These are phyloP conservation scores for Capricornis sumatraensis DNA, from an alignment of 2,113 vertebrate genomes.

Conservation along the genomic window DNA sequence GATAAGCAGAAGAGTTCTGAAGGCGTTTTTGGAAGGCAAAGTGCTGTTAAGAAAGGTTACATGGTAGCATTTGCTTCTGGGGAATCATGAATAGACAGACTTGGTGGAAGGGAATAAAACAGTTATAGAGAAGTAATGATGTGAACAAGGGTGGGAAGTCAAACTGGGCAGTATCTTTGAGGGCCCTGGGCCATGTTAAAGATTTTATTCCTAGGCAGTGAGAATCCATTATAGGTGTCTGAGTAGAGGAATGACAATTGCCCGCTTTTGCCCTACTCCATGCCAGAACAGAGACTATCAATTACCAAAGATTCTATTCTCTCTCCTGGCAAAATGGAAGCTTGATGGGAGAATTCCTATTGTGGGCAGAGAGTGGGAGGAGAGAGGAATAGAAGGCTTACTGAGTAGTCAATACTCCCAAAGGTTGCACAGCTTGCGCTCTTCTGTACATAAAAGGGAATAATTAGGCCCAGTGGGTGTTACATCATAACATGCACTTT, in stretches of 20 bases:
- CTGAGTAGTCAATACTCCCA: conserved; percentile 21
- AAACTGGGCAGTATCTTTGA: neutral
- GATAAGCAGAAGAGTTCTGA: neutral
- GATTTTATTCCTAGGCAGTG: neutral
- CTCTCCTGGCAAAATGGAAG: neutral
- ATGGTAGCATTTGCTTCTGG: neutral
- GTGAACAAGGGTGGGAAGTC: neutral
- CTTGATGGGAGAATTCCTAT: conserved; percentile 49
- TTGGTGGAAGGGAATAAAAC: neutral
- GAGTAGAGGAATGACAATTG: neutral
- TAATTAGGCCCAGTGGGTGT: conserved; percentile 68
- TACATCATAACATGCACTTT: conserved; percentile 64
- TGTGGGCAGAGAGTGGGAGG: conserved; percentile 44
- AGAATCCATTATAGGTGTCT: neutral
- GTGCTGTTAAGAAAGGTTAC: neutral
- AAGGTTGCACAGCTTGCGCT: conserved; percentile 55
- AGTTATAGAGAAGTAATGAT: too few species aligned
- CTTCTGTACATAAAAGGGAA: conserved; percentile 49
- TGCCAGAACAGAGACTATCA: conserved; percentile 53
- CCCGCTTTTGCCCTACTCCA: neutral
- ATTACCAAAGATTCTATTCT: conserved; percentile 48
- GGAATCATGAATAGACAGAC: neutral
- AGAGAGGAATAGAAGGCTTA: conserved; percentile 37
- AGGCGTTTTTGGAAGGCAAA: neutral
- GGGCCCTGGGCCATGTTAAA: neutral